These are phyloP conservation scores for Rafetus swinhoei DNA, from an alignment of 2,113 vertebrate genomes.

Conservation along the genomic window DNA sequence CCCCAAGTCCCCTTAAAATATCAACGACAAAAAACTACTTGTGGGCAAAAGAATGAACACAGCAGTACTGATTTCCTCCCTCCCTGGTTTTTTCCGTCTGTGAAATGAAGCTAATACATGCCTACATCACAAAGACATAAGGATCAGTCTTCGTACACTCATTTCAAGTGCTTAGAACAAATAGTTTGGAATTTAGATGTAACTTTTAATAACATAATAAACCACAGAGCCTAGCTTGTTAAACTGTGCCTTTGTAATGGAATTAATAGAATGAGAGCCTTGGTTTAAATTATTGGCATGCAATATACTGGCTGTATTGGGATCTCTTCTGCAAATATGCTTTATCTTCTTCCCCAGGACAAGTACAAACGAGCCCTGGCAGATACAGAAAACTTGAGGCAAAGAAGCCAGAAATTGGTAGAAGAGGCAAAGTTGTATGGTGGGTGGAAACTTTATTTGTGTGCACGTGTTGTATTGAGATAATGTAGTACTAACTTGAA, in stretches of 20 bases:
- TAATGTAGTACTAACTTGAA: neutral
- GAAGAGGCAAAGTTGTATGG: constrained; percentile 95
- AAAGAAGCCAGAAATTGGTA: constrained; percentile 91
- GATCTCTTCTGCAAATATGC: neutral
- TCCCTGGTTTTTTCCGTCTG: neutral
- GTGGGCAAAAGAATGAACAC: neutral
- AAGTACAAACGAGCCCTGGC: constrained; percentile 96
- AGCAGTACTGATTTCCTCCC: neutral
- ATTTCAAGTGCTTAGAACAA: neutral
- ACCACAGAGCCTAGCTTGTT: neutral
- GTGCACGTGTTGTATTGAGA: neutral
- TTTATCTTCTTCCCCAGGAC: constrained; percentile 79
- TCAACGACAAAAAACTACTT: no score
- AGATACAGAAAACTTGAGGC: constrained; percentile 93
- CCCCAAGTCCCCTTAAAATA: no score
- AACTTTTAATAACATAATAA: neutral
- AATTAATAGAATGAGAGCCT: neutral
- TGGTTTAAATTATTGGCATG: neutral
- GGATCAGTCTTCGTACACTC: neutral
- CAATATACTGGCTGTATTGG: neutral
- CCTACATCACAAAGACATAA: neutral
- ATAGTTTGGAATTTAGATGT: neutral
- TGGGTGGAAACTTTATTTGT: constrained; percentile 61
- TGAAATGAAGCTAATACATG: neutral
- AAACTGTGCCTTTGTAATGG: neutral